Evolutionary conservation across 2,797 vertebrate genomes (phyloP).

Genomic region (Cyprinella venusta): DNA sequence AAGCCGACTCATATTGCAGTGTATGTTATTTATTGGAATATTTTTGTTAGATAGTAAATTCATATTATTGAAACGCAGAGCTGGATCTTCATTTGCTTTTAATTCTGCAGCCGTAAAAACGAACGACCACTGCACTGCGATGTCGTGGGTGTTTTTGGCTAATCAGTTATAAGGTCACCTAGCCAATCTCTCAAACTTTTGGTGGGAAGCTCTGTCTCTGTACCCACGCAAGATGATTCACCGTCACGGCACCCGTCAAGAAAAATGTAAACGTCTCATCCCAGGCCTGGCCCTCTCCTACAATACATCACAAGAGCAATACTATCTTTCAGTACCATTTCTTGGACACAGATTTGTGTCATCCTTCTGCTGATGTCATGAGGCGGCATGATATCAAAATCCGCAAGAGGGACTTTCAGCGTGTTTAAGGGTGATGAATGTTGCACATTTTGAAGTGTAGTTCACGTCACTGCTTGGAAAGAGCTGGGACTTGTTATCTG

Average conservation of each 20-base stretch:
- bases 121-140: slow-evolving; percentile 10
- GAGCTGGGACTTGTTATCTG: neutral
- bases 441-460: slow-evolving; percentile 17
- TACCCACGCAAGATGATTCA: slow-evolving; percentile 30
- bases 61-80: slow-evolving; percentile 39
- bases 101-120: slow-evolving; percentile 38
- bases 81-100: slow-evolving; percentile 45
- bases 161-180: slow-evolving; percentile 22
- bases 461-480: slow-evolving; percentile 9
- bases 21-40: slow-evolving; percentile 46
- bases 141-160: slow-evolving; percentile 10
- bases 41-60: slow-evolving; percentile 44
- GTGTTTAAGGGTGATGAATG: slow-evolving; percentile 41
- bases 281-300: slow-evolving; percentile 9
- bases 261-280: slow-evolving; percentile 38
- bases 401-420: slow-evolving; percentile 14
- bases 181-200: slow-evolving; percentile 9
- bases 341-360: slow-evolving; percentile 33
- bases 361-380: slow-evolving; percentile 43
- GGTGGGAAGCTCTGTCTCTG: neutral
- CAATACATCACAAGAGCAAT: slow-evolving; percentile 42
- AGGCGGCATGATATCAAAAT: slow-evolving; percentile 35
- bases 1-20: slow-evolving; percentile 24
- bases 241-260: slow-evolving; percentile 1
- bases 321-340: slow-evolving; percentile 29